Evolutionary conservation across 2,113 vertebrate species (phyloP).

Genomic region (zebrafish (Danio rerio)): DNA sequence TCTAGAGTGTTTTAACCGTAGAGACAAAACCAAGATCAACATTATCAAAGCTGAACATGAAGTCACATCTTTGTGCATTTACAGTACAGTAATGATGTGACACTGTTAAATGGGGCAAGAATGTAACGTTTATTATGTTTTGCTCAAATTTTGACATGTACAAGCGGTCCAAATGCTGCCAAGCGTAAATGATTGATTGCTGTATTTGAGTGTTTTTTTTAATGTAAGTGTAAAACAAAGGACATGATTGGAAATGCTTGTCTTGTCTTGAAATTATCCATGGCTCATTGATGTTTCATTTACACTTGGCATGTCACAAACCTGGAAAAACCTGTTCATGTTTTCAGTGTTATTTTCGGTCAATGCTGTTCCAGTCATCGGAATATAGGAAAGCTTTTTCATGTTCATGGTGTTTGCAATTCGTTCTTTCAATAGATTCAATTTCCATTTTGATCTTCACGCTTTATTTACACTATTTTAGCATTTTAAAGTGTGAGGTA

Average conservation of each 20-base stretch:
- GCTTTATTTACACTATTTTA: too few relatives aligned
- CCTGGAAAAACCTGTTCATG: slow-evolving; percentile 55
- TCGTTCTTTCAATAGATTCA: background rate
- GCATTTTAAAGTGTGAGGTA: background rate
- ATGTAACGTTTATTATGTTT: background rate
- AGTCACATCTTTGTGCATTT: background rate
- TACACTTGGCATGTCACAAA: slow-evolving; percentile 37
- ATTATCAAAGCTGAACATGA: background rate
- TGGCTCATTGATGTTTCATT: slow-evolving; percentile 38
- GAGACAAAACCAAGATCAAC: slow-evolving; percentile 23
- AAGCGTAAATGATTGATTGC: background rate
- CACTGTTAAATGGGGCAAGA: background rate
- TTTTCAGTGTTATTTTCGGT: slow-evolving; percentile 31
- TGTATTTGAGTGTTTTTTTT: background rate
- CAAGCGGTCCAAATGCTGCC: background rate
- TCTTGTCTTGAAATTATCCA: slow-evolving; percentile 50
- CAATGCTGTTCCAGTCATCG: background rate
- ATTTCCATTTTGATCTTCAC: too few relatives aligned
- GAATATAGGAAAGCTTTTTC: background rate
- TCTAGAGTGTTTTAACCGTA: slow-evolving; percentile 25
- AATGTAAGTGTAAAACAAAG: background rate
- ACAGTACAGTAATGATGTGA: background rate
- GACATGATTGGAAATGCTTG: slow-evolving; percentile 30
- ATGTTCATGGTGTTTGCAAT: background rate
- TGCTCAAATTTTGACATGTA: background rate